phyloP scores from a whole-genome alignment of 2,888 invertebrate species.

The Minunthozetes semirufus region DNA sequence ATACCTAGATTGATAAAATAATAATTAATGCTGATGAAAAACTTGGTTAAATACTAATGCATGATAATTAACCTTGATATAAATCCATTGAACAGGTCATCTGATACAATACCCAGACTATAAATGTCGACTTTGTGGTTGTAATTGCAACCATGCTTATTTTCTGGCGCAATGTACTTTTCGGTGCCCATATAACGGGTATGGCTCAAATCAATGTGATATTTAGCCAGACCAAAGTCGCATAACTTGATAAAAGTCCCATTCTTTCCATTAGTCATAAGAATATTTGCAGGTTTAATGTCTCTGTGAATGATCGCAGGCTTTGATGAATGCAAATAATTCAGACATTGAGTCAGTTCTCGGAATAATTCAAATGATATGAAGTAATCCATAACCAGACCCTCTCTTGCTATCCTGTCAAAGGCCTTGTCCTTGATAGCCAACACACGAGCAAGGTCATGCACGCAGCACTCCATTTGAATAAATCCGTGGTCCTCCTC shows the following conservation, averaged over 20 bases:
- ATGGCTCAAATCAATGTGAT: background rate
- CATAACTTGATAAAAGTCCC: background rate
- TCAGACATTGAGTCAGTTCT: background rate
- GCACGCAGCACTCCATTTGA: too few relatives aligned
- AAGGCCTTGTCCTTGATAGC: too few relatives aligned
- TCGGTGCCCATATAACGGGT: background rate
- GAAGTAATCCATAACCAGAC: background rate
- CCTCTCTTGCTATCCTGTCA: too few relatives aligned
- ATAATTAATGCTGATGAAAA: too few relatives aligned
- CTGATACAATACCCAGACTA: background rate
- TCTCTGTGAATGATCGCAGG: background rate
- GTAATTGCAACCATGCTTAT: background rate
- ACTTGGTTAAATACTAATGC: too few relatives aligned
- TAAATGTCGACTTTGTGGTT: background rate
- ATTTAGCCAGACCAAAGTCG: background rate
- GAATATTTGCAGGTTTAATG: background rate
- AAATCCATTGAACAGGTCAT: background rate
- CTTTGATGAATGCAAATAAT: background rate
- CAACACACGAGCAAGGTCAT: too few relatives aligned
- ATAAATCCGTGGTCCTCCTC: too few relatives aligned
- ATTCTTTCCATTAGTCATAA: background rate
- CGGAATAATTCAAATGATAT: background rate
- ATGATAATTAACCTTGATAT: too few relatives aligned
- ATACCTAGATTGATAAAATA: too few relatives aligned
- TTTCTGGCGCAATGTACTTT: background rate